Evolutionary conservation across 2,113 vertebrate genomes (phyloP), one percentile per base, ranked within the genome.

Genomic region (Perognathus longimembris): DNA sequence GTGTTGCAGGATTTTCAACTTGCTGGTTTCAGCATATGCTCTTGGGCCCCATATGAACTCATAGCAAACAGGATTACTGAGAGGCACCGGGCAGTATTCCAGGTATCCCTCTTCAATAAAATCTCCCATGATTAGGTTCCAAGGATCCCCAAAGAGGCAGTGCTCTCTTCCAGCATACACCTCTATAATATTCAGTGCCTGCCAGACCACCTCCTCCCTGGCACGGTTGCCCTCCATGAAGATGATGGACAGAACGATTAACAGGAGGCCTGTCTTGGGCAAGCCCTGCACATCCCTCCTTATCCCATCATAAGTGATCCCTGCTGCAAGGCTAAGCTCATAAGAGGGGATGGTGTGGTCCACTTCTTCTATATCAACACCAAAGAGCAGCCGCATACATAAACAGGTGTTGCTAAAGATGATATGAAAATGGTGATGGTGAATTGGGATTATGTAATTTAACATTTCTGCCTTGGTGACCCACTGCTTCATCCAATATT

Each of bases 191-290:
- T n/a, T 30, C 74, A 91, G 79, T 0, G 4, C 18, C 38, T 26
- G 11, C 79, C 79, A 89, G 7, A 95, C 18, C 0, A 20, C 7
- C 40, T 76, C 74, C 61, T 81, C 85, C 5, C 32, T 40, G 12
- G 21, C 36, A 3, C 1, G 3, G 36, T 40, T 34, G 0, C 3
- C 75, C 11, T 89, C 5, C 36, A 38, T 2, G 36, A 71, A 0
- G 17, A 92, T 85, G 24, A 85, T 2, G 1, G 40, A 12, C 12
- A 94, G 75, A 2, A 92, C 14, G 7, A 59, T 22, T 50, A 77
- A 59, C 69, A 94, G 74, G 54, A 89, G 81, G 21, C 81, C 18
- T 0, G 57, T 85, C 32, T 81, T 71, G 50, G 89, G 63, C 12
- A 57, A 7, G 22, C 12, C 36, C 18, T 40, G 17, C 17, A 14